These are phyloP conservation scores for Stegastes partitus DNA, from an alignment of 2,113 vertebrate genomes.

Conservation along the genomic window DNA sequence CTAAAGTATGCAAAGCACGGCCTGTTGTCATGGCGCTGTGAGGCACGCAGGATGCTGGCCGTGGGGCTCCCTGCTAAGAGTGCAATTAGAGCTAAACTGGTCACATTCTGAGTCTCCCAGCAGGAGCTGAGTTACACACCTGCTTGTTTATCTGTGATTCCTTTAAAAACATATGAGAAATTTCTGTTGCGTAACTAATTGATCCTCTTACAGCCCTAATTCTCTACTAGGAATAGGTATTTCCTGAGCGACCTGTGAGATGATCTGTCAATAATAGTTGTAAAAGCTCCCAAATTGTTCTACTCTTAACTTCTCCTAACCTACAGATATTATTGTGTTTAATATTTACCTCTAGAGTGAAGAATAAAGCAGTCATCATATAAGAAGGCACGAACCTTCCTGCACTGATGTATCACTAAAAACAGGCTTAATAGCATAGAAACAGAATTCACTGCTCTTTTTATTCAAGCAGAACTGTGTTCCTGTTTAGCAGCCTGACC, in stretches of 20 bases:
- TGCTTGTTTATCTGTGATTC: conserved; percentile 44
- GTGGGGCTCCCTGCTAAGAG: conserved; percentile 3
- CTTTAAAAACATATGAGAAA: conserved; percentile 22
- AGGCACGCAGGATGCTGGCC: neutral
- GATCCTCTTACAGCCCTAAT: conserved; percentile 21
- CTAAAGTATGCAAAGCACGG: neutral
- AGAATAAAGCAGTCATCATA: too few species aligned
- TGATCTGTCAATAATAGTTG: neutral
- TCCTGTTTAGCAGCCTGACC: neutral
- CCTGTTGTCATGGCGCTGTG: conserved; percentile 13
- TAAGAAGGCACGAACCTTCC: too few species aligned
- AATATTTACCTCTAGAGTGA: too few species aligned
- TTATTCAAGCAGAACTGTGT: neutral
- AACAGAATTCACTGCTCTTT: neutral
- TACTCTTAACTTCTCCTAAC: neutral
- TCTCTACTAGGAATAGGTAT: conserved; percentile 11
- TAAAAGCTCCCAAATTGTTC: neutral
- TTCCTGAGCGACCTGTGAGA: neutral
- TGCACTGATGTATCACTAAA: too few species aligned
- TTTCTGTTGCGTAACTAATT: conserved; percentile 27
- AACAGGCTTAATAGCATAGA: neutral
- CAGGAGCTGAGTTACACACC: conserved; percentile 31
- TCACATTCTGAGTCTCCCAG: conserved; percentile 32
- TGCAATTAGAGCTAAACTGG: conserved; percentile 23
- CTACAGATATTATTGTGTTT: neutral